Percentiles rank a stretch among this genome's conserved stretches.
Evolutionary conservation across 1,140 invertebrate species (phyloP).

Genomic region (Ganaspis sp.): DNA sequence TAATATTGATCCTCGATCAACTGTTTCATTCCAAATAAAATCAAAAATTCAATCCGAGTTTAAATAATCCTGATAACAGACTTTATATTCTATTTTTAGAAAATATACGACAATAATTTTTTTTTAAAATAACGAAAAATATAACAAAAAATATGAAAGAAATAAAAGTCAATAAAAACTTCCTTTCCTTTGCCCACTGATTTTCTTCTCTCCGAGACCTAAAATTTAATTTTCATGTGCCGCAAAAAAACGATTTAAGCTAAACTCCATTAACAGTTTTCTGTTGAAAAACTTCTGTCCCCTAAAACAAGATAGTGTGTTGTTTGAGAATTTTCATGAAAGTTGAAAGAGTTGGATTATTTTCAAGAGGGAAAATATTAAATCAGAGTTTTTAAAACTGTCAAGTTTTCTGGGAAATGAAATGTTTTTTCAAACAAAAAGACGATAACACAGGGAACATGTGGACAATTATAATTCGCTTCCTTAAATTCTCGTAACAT

Average conservation of each 20-base stretch:
- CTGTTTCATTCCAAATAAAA: background rate
- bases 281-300: background rate
- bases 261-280: background rate
- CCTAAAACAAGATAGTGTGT: background rate
- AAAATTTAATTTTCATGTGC: background rate
- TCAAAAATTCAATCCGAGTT: background rate
- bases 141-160: too few species aligned
- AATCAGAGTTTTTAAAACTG: too few species aligned
- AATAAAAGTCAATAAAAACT: too few species aligned
- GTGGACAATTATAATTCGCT: background rate
- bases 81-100: too few species aligned
- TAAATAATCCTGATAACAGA: background rate
- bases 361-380: too few species aligned
- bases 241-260: background rate
- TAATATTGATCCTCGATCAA: background rate
- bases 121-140: too few species aligned
- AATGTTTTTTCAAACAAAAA: background rate
- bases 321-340: too few species aligned
- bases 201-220: background rate
- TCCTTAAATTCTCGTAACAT: slow-evolving; percentile 1
- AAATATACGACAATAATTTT: too few species aligned
- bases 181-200: too few species aligned
- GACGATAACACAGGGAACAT: background rate
- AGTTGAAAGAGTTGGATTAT: too few species aligned
- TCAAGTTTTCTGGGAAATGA: background rate